Percentiles rank a stretch among this genome's conserved stretches.
phyloP scores from a whole-genome alignment of 92 coral and sea anemone species.

The Epizoanthus fatuus region DNA sequence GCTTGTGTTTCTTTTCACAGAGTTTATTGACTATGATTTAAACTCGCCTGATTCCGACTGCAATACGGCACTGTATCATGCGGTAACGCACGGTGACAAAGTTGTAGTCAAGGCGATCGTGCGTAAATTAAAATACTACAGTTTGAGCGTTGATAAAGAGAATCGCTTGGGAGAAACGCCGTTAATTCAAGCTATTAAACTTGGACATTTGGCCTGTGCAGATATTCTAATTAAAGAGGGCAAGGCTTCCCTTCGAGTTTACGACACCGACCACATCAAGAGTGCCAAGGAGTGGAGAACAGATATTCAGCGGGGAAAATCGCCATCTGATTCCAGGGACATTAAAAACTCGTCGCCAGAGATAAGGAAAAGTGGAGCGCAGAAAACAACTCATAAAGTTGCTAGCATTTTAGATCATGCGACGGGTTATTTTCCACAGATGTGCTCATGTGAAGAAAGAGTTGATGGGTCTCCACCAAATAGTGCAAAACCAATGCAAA shows the following conservation, averaged over 20 bases:
- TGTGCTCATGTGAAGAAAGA: background rate
- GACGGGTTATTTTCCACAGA: too few relatives aligned
- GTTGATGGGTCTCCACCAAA: conserved; percentile 23
- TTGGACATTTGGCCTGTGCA: conserved; percentile 68
- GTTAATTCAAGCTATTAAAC: conserved; percentile 78
- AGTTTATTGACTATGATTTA: conserved; percentile 79
- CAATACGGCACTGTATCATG: conserved; percentile 87
- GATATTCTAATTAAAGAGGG: conserved; percentile 74
- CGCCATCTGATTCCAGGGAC: background rate
- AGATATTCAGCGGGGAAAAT: conserved; percentile 47
- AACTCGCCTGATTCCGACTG: conserved; percentile 74
- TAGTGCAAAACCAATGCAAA: conserved; percentile 56
- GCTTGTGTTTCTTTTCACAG: conserved; percentile 68
- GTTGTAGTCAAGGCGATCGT: conserved; percentile 73
- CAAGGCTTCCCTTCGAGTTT: conserved; percentile 75
- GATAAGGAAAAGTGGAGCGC: background rate
- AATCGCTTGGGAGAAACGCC: conserved; percentile 85
- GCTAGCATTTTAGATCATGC: background rate
- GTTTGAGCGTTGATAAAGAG: conserved; percentile 72
- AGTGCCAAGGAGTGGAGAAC: conserved; percentile 76
- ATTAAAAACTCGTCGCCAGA: background rate
- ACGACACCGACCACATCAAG: conserved; percentile 68
- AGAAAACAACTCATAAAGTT: background rate
- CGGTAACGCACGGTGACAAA: conserved; percentile 82
- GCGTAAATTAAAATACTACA: conserved; percentile 69